These are phyloP conservation scores for Lepidurus packardi DNA, from an alignment of 1,140 invertebrate species.

Conservation along the genomic window DNA sequence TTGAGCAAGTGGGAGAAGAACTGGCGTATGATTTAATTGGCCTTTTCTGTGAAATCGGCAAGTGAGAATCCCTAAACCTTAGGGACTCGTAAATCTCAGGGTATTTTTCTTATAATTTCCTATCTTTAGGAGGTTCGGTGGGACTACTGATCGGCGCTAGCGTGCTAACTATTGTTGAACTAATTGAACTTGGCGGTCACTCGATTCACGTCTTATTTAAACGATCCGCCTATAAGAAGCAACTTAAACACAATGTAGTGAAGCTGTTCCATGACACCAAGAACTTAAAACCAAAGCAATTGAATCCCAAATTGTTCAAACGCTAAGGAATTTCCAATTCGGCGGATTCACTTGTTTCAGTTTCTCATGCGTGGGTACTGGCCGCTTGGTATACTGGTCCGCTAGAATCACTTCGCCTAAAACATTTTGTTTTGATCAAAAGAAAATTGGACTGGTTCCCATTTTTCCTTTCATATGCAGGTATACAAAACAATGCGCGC, in stretches of 20 bases:
- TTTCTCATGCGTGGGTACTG: not conserved
- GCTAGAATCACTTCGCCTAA: not conserved
- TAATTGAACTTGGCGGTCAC: conserved; percentile 27
- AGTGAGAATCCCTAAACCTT: not conserved
- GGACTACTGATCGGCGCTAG: conserved; percentile 31
- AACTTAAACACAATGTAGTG: not conserved
- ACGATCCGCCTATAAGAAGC: not conserved
- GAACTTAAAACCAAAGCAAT: not conserved
- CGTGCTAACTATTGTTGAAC: conserved; percentile 27
- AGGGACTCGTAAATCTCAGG: not conserved
- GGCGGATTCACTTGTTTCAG: not conserved
- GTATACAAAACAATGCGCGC: no score
- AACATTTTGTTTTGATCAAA: not conserved
- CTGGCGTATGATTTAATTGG: conserved; percentile 25
- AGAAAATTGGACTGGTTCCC: not conserved
- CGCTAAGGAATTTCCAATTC: not conserved
- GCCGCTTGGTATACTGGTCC: not conserved
- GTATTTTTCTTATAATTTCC: not conserved
- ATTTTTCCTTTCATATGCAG: no score
- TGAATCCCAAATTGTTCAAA: not conserved
- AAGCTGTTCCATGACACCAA: not conserved
- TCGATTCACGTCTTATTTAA: not conserved
- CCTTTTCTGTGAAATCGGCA: conserved; percentile 33
- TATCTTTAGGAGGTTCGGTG: conserved; percentile 24
- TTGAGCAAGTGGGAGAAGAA: conserved; percentile 23